These are phyloP conservation scores for Rhinatrema bivittatum DNA, from an alignment of 2,797 vertebrate species.

Conservation along the genomic window DNA sequence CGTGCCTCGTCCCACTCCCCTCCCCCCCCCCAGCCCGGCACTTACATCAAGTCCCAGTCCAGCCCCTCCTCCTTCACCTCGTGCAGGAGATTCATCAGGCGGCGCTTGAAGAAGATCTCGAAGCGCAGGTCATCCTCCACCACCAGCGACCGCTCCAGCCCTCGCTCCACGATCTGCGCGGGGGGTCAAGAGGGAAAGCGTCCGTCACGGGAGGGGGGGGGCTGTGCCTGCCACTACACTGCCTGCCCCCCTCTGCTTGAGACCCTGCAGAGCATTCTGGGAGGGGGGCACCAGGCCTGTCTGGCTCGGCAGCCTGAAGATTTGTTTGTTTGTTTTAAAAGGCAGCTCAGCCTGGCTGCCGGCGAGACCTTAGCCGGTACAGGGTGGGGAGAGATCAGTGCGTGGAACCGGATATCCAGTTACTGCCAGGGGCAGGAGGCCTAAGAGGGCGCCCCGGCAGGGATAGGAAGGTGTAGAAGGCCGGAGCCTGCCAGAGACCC, in stretches of 20 bases:
- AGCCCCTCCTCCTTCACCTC: conserved; percentile 66
- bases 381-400: too few relatives aligned
- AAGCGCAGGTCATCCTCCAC: conserved; percentile 90
- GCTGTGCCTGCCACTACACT: not conserved
- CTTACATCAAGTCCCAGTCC: conserved; percentile 89
- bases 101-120: conserved; percentile 86
- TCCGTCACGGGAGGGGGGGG: too few relatives aligned
- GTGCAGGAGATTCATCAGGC: conserved; percentile 73
- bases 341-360: not conserved
- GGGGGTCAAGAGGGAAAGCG: not conserved
- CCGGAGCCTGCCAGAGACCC: too few relatives aligned
- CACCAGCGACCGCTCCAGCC: conserved; percentile 64
- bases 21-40: not conserved
- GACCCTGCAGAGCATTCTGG: not conserved
- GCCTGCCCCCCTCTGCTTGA: not conserved
- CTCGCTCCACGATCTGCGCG: conserved; percentile 66
- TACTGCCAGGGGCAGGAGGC: too few relatives aligned
- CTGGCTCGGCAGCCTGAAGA: not conserved
- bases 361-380: too few relatives aligned
- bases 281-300: not conserved
- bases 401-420: too few relatives aligned
- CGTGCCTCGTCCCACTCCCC: not conserved
- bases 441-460: too few relatives aligned
- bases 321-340: too few relatives aligned
- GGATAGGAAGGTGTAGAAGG: too few relatives aligned